Conservation (phyloP, 2,888 invertebrate genomes). For the Lacanobia wlatinum region DNA sequence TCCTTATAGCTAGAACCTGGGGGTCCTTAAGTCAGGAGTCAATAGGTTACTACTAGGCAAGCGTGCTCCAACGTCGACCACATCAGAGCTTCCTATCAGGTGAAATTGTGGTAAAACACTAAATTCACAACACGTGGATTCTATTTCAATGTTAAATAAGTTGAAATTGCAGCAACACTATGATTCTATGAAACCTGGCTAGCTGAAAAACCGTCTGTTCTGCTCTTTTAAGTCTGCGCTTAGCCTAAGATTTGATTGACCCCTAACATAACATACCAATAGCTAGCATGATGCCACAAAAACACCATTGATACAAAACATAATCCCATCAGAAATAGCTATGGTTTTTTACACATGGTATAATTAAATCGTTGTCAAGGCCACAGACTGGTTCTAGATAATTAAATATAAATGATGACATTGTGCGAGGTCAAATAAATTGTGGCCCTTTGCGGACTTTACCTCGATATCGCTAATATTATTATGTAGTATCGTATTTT, state of each 20-base stretch:
- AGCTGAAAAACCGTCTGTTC: background rate
- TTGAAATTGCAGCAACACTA: background rate
- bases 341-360: slow-evolving; percentile 39
- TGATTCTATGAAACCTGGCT: background rate
- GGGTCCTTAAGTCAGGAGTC: too few species aligned
- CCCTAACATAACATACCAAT: slow-evolving; percentile 5
- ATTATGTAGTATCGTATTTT: slow-evolving; percentile 2
- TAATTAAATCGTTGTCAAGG: slow-evolving; percentile 60
- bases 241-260: background rate
- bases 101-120: too few species aligned
- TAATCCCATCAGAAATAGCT: slow-evolving; percentile 40
- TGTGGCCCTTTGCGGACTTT: slow-evolving; percentile 38
- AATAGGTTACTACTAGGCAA: too few species aligned
- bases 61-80: too few species aligned
- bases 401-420: slow-evolving; percentile 57
- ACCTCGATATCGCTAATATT: slow-evolving; percentile 24
- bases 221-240: background rate
- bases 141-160: background rate
- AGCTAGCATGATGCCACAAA: slow-evolving; percentile 4
- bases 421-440: slow-evolving; percentile 35
- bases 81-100: too few species aligned
- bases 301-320: slow-evolving; percentile 29
- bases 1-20: too few species aligned
- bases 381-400: slow-evolving; percentile 48
- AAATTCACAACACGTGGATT: background rate